Evolutionary conservation across 2,797 vertebrate genomes (phyloP).

Genomic region (Alosa sapidissima): DNA sequence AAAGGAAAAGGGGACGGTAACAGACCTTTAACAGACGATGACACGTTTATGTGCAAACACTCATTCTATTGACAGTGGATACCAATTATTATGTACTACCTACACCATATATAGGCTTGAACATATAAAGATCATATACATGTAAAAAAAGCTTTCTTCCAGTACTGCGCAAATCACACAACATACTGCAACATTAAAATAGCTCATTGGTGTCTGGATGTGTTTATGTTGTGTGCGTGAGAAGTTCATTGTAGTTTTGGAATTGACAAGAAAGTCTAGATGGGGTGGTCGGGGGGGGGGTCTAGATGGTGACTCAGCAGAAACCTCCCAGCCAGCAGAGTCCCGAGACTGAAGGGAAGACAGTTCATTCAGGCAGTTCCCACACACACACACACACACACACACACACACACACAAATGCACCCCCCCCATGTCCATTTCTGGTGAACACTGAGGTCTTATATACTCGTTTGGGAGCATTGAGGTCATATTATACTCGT

Average conservation of each 20-base stretch:
- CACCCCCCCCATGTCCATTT: too few species aligned
- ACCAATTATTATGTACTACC: too few species aligned
- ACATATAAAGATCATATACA: neutral
- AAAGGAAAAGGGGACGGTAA: neutral
- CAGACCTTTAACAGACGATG: too few species aligned
- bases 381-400: neutral
- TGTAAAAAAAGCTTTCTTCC: neutral
- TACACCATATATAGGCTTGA: neutral
- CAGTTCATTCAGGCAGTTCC: too few species aligned
- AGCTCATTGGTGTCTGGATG: neutral
- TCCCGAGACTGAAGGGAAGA: neutral
- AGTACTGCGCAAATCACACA: neutral
- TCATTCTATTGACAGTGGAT: too few species aligned
- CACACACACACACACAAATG: neutral
- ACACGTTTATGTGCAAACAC: too few species aligned
- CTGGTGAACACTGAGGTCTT: too few species aligned
- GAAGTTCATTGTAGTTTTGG: neutral
- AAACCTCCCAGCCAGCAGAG: neutral
- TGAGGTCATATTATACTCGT: too few species aligned
- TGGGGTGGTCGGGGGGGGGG: too few species aligned
- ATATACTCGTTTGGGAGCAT: too few species aligned
- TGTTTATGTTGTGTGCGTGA: neutral
- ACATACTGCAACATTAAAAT: neutral
- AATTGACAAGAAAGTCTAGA: neutral
- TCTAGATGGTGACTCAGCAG: neutral